Conservation (phyloP, 2,888 invertebrate genomes). For the Drymonia ruficornis region DNA sequence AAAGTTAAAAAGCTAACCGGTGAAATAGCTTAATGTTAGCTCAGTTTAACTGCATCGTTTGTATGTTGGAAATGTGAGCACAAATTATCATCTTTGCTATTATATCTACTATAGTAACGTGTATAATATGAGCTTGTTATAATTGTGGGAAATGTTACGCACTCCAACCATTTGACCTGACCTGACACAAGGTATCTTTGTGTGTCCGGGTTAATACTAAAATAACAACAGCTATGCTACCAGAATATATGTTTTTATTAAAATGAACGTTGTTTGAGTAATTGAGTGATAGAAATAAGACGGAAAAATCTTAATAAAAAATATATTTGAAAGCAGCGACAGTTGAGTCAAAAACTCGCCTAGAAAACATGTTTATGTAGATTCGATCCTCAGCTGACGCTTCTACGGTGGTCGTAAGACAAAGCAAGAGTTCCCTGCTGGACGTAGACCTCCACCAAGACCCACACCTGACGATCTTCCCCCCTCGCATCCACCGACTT, state of each 20-base stretch:
- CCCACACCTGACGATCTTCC: too few species aligned
- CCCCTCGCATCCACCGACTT: too few species aligned
- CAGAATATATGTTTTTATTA: not conserved
- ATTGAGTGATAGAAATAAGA: too few species aligned
- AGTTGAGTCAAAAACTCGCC: too few species aligned
- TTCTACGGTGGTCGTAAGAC: too few species aligned
- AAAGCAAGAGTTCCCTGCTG: too few species aligned
- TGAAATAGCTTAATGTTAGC: not conserved
- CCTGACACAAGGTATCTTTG: not conserved
- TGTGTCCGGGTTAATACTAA: not conserved
- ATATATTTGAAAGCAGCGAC: too few species aligned
- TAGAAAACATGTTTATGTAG: too few species aligned
- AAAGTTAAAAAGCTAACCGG: conserved; percentile 1
- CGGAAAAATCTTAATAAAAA: too few species aligned
- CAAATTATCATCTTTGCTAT: conserved; percentile 2
- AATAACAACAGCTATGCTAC: not conserved
- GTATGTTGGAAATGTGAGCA: not conserved
- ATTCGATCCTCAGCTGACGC: too few species aligned
- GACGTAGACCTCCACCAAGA: too few species aligned
- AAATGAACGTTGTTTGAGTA: not conserved
- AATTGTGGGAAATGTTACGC: conserved; percentile 3
- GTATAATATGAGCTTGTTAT: not conserved
- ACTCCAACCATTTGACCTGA: not conserved
- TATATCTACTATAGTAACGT: not conserved
- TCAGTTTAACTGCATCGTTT: not conserved